These are phyloP conservation scores for Willowsia nigromaculata DNA, from an alignment of 2,888 invertebrate species.

Conservation along the genomic window DNA sequence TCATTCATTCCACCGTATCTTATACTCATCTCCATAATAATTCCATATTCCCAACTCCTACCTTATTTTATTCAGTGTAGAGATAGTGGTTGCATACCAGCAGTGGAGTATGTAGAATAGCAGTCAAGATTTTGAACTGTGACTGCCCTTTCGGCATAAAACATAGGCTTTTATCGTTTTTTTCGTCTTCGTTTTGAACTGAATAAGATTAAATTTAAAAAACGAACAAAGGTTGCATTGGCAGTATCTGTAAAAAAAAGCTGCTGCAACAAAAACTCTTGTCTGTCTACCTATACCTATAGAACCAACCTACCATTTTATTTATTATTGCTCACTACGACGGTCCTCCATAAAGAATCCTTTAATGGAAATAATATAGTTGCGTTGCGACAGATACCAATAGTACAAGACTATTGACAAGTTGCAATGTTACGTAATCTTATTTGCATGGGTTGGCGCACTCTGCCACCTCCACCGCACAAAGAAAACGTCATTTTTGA, in stretches of 20 bases:
- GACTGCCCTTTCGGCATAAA: neutral
- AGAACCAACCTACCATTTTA: neutral
- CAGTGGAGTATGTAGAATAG: neutral
- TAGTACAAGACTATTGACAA: neutral
- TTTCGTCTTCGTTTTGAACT: neutral
- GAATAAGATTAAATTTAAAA: neutral
- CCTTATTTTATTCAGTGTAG: too few species aligned
- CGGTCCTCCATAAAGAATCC: neutral
- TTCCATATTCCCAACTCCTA: slow-evolving; percentile 9
- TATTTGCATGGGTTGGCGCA: neutral
- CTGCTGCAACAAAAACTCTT: neutral
- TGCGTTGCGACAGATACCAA: neutral
- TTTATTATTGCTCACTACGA: neutral
- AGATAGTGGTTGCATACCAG: too few species aligned
- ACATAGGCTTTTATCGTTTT: neutral
- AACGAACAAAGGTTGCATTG: neutral
- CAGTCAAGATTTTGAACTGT: neutral
- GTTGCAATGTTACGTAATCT: neutral
- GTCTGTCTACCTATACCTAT: neutral
- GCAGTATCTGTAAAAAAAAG: neutral
- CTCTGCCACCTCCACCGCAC: neutral
- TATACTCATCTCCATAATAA: neutral
- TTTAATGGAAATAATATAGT: neutral
- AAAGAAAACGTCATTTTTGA: neutral
- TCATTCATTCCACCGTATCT: neutral